Percentiles rank a stretch among this genome's conserved stretches.
Conservation (phyloP, 2,797 vertebrate genomes). For the Crocodylus rhombifer region DNA sequence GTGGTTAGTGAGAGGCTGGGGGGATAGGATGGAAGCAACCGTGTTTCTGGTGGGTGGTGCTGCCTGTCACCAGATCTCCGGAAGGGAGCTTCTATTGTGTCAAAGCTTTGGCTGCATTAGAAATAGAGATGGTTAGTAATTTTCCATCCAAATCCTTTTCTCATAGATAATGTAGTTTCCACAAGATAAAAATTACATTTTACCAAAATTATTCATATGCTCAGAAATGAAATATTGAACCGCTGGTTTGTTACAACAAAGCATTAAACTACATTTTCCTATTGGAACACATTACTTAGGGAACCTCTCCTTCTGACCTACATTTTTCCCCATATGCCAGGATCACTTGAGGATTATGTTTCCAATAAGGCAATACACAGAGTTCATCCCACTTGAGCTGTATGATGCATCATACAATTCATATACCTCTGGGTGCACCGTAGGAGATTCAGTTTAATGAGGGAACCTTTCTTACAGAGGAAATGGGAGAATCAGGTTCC, state of each 20-base stretch:
- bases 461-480: neutral
- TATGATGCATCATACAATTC: neutral
- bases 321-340: neutral
- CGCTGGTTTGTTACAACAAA: neutral
- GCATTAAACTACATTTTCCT: neutral
- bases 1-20: slow-evolving; percentile 24
- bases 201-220: neutral
- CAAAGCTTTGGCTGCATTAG: neutral
- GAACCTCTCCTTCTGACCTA: neutral
- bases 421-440: neutral
- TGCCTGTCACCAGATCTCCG: neutral
- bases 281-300: neutral
- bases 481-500: neutral
- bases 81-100: neutral
- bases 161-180: neutral
- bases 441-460: neutral
- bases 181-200: neutral
- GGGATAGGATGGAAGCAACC: slow-evolving; percentile 19
- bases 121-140: neutral
- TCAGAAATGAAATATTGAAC: neutral
- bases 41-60: neutral
- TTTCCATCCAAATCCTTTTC: neutral
- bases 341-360: neutral
- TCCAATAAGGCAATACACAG: neutral
- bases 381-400: neutral